Conservation (phyloP, 2,888 invertebrate genomes). For the Argyresthia goedartella region DNA sequence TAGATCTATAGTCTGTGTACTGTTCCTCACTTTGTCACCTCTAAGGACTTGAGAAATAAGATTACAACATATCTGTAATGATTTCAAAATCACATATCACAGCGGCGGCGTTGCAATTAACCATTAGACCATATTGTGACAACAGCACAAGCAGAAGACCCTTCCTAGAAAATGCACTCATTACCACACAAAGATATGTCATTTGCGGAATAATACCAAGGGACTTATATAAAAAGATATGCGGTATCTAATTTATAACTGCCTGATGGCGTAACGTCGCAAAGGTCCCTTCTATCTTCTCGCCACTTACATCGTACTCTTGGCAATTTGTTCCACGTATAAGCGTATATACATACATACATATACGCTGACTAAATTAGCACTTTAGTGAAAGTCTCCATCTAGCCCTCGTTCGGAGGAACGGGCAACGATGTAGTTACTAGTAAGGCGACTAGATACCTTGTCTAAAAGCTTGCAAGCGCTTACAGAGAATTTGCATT, state of each 20-base stretch:
- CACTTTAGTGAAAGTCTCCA: neutral
- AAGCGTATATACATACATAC: too few species aligned
- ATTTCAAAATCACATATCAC: too few species aligned
- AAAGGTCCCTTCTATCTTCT: neutral
- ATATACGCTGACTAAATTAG: neutral
- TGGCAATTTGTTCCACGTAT: neutral
- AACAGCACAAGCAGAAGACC: neutral
- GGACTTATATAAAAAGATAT: neutral
- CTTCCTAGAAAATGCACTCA: neutral
- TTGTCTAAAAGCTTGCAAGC: neutral
- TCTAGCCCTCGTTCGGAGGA: neutral
- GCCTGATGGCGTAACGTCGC: neutral
- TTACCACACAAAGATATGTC: neutral
- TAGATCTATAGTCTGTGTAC: too few species aligned
- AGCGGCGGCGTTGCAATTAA: slow-evolving; percentile 44
- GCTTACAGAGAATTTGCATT: too few species aligned
- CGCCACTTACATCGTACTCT: neutral
- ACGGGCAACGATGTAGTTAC: neutral
- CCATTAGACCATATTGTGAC: neutral
- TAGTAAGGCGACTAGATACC: neutral
- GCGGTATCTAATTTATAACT: slow-evolving; percentile 2
- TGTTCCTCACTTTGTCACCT: too few species aligned
- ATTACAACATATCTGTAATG: too few species aligned
- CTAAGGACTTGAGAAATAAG: too few species aligned
- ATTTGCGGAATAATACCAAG: slow-evolving; percentile 2